A percentile compares a stretch with the other conserved stretches of the same genome.
Evolutionary conservation across 1,140 invertebrate genomes (phyloP).

Genomic region (Euwallacea similis): DNA sequence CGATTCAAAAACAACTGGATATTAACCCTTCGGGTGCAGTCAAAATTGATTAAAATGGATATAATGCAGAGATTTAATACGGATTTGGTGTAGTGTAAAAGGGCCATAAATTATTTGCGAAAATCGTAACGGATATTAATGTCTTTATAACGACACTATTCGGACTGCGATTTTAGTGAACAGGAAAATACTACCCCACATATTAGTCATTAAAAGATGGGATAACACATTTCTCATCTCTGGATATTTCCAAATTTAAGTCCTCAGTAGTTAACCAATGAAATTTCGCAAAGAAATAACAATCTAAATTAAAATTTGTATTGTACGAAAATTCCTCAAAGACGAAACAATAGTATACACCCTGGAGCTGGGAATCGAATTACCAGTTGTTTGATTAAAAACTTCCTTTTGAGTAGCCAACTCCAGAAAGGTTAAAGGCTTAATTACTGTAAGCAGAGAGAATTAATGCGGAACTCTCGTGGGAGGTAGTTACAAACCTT

Average conservation of each 20-base stretch:
- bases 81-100: constrained; percentile 26
- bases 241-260: too few relatives aligned
- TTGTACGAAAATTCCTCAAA: too few relatives aligned
- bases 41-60: constrained; percentile 34
- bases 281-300: too few relatives aligned
- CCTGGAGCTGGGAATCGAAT: constrained; percentile 46
- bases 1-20: background rate
- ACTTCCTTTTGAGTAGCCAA: constrained; percentile 41
- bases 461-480: too few relatives aligned
- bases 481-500: too few relatives aligned
- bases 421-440: constrained; percentile 16
- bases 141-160: constrained; percentile 20
- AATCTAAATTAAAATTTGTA: too few relatives aligned
- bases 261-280: too few relatives aligned
- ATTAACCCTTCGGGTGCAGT: background rate
- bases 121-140: constrained; percentile 31
- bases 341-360: background rate
- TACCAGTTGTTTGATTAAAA: constrained; percentile 48
- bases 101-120: constrained; percentile 30
- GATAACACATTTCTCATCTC: constrained; percentile 35
- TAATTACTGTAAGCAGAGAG: background rate
- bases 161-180: constrained; percentile 29
- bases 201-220: constrained; percentile 30
- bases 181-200: constrained; percentile 41
- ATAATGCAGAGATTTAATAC: constrained; percentile 21